Evolutionary conservation across 2,797 vertebrate genomes (phyloP), one percentile per base, ranked within the genome.

Genomic region (Cyprinodon diabolis): DNA sequence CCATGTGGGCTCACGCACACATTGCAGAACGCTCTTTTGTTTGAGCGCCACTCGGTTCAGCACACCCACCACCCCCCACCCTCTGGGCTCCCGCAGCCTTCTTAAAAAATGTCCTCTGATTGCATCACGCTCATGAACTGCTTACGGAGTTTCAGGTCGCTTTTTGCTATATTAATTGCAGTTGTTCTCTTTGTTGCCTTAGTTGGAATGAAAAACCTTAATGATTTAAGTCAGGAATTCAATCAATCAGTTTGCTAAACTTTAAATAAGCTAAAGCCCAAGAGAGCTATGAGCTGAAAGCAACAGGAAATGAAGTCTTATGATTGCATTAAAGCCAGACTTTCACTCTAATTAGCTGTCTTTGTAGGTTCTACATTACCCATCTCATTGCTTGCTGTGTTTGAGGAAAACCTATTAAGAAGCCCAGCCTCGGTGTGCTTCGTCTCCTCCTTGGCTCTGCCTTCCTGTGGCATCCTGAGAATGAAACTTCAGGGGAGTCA

Each of bases 381-480:
- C 14, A 1, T 75, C 68, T 58, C 1, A 15, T 71, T 23, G 17
- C 60, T 25, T 1, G 13, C 71, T 4, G 2, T 69, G 30, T 78
- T 67, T 54, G 19, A 78, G 51, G 70, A 62, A 77, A 75, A 68
- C 12, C 43, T 45, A 67, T 37, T 70, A 60, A 68, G 79, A 82
- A 70, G 66, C 65, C n/a, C 57, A 15, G 23, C 67, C 70, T 52
- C 40, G 40, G 68, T 67, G 35, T 17, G 4, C n/a, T 15, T 57
- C 0, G 62, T 80, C 79, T 71, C 67, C 85, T 86, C 87, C 85
- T 80, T 57, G 11, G 49, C 85, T 86, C 79, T 77, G 89, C 85
- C 86, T 86, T 90, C 74, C 66, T 87, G 76, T 82, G 91, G 89
- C 84, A 92, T 91, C 86, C 82, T 58, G 88, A 71, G 91, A 91